A percentile compares a stretch with the other conserved stretches of the same genome.
Conservation (phyloP, 2,888 invertebrate species). For the Lepeophtheirus nordmannii region DNA sequence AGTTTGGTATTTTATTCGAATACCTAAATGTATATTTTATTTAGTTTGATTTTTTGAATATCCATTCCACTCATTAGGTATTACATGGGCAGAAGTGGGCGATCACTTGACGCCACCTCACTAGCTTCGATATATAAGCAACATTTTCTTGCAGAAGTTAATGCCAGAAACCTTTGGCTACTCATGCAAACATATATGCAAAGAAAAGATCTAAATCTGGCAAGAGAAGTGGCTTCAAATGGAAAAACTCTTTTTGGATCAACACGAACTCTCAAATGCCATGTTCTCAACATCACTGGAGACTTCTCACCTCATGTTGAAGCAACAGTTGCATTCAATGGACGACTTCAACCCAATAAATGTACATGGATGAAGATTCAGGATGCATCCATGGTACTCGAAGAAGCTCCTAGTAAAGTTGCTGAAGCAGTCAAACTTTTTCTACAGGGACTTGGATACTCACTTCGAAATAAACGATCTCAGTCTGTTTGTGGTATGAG, state of each 20-base stretch:
- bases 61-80: no score
- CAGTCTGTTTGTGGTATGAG: background rate
- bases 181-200: constrained; percentile 81
- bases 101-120: background rate
- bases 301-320: constrained; percentile 84
- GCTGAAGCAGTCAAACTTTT: constrained; percentile 91
- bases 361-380: constrained; percentile 99
- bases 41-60: no score
- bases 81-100: background rate
- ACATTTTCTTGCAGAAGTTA: constrained; percentile 41
- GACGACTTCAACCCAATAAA: constrained; percentile 77
- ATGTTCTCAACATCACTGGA: constrained; percentile 86
- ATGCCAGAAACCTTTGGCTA: constrained; percentile 79
- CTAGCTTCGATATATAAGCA: constrained; percentile 12
- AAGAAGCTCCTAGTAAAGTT: constrained; percentile 90
- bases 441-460: constrained; percentile 88
- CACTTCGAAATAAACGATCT: background rate
- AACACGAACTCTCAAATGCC: constrained; percentile 50
- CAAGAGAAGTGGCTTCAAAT: constrained; percentile 47
- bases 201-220: constrained; percentile 70
- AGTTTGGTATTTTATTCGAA: background rate
- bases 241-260: constrained; percentile 12
- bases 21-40: background rate
- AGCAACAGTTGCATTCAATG: constrained; percentile 87
- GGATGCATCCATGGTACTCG: constrained; percentile 90